phyloP scores from a whole-genome alignment of 2,888 invertebrate species.

The Oligia strigilis region DNA sequence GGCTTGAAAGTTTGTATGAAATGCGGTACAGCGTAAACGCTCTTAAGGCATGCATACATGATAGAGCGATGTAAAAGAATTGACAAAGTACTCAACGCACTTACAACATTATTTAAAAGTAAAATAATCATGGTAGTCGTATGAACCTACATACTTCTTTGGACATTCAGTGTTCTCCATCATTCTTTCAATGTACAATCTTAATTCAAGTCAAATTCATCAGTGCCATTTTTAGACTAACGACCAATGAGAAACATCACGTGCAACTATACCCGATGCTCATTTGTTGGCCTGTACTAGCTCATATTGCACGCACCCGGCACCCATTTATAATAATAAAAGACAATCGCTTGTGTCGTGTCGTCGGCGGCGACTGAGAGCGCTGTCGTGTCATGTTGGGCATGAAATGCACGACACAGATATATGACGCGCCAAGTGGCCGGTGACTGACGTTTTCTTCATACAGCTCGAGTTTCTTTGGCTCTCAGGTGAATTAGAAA shows the following conservation, averaged over 20 bases:
- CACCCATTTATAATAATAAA: conserved; percentile 50
- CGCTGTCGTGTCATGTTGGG: conserved; percentile 16
- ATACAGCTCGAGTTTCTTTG: not conserved
- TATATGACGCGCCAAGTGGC: conserved; percentile 20
- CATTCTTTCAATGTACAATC: not conserved
- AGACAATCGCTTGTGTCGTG: conserved; percentile 25
- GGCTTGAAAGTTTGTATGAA: too few species aligned
- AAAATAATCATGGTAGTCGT: too few species aligned
- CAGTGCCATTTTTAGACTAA: not conserved
- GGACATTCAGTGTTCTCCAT: not conserved
- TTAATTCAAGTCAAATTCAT: not conserved
- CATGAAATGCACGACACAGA: conserved; percentile 34
- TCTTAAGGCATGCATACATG: too few species aligned
- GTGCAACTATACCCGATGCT: conserved; percentile 16
- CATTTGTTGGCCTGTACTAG: conserved; percentile 17
- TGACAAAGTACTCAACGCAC: too few species aligned
- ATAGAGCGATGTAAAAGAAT: too few species aligned
- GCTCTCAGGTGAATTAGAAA: too few species aligned
- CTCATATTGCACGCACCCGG: conserved; percentile 20
- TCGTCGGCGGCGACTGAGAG: not conserved
- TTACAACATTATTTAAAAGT: too few species aligned
- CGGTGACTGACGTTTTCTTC: conserved; percentile 19
- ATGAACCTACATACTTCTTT: not conserved
- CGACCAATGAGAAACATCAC: not conserved
- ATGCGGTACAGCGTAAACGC: too few species aligned